Conservation (phyloP, 2,888 invertebrate genomes). For the Yponomeuta plumbellus region DNA sequence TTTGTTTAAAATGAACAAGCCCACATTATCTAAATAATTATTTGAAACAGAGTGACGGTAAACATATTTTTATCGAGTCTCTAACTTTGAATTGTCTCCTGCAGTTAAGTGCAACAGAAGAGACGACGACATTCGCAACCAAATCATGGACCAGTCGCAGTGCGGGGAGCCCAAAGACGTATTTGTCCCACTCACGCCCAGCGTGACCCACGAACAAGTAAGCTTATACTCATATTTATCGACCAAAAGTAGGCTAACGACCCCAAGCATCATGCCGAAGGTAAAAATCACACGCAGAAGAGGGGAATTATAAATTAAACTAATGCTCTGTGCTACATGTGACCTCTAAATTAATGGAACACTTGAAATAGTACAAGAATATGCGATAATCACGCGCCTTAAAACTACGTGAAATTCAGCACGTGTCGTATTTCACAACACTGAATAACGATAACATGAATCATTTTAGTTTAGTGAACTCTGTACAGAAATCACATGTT, state of each 20-base stretch:
- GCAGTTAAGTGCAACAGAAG: conserved; percentile 53
- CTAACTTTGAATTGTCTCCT: conserved; percentile 28
- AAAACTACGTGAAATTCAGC: not conserved
- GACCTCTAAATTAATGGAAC: not conserved
- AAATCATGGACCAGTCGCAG: conserved; percentile 53
- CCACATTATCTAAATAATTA: too few species aligned
- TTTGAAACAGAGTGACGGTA: too few species aligned
- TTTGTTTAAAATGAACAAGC: too few species aligned
- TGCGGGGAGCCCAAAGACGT: conserved; percentile 64
- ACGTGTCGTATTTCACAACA: not conserved
- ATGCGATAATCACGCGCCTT: not conserved
- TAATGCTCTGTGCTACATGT: too few species aligned
- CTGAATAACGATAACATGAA: not conserved
- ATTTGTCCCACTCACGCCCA: conserved; percentile 49
- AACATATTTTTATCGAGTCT: not conserved
- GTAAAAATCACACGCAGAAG: not conserved
- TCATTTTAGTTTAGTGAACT: not conserved
- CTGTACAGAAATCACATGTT: not conserved
- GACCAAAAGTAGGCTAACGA: not conserved
- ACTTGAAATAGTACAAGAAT: not conserved
- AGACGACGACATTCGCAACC: conserved; percentile 42
- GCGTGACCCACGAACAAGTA: conserved; percentile 57
- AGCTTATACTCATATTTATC: conserved; percentile 23
- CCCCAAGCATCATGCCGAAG: not conserved
- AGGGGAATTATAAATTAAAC: not conserved